Evolutionary conservation across 1,140 invertebrate species (phyloP), one percentile per base, ranked within the genome.

Genomic region (Polypedilum vanderplanki): DNA sequence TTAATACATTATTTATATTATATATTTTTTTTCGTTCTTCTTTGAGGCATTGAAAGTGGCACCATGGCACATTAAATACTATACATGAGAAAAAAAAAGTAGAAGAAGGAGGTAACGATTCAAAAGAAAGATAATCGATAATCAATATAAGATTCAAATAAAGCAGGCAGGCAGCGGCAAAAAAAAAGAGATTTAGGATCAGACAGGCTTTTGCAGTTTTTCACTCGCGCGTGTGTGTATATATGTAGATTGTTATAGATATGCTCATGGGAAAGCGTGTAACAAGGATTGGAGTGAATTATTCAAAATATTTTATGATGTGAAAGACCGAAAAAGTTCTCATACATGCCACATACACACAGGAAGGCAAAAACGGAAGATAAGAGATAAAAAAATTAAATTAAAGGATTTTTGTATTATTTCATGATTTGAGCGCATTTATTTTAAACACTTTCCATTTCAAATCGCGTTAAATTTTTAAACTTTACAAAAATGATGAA

Each of bases 1-100:
- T 57, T 57, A 57, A 57, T 57, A 57, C 46, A 57, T 57, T 57
- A 57, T 57, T 57, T 57, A 57, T 57, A 57, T 57, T 33, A 57
- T 57, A n/a, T 57, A 57, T 57, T 57, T 57, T 12, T 5, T 33
- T 5, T 33, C 24, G 2, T 5, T 33, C 24, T 33, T 33, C 24
- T 33, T 33, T 33, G 24, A 33, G 24, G 24, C 24, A 33, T 33
- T 12, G 46, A 57, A 57, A 57, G 46, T 57, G 46, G n/a, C 46
- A n/a, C 46, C n/a, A 57, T 57, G 46, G 24, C n/a, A n/a, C n/a
- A 57, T n/a, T n/a, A 57, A 57, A 57, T 57, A 57, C n/a, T 57
- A 57, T n/a, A n/a, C 15, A 57, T 57, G 46, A 57, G 46, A 57
- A 57, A 57, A 57, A 57, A 57, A 57, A 15, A 12, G 15, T 12